These are phyloP conservation scores for Callyntrura sp. DNA, from an alignment of 2,888 invertebrate genomes.

Conservation along the genomic window DNA sequence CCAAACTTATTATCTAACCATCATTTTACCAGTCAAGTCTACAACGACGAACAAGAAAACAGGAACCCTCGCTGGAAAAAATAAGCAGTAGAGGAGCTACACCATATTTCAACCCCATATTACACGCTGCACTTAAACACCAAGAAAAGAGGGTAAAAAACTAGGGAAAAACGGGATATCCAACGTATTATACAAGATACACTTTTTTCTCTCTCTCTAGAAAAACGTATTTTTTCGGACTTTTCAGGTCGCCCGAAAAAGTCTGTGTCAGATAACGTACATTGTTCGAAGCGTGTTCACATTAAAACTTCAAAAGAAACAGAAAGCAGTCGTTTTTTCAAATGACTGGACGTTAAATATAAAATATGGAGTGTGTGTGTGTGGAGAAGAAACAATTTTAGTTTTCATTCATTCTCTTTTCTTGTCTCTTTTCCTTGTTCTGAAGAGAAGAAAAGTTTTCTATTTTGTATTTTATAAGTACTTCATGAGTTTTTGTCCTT, in stretches of 20 bases:
- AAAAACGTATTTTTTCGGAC: background rate
- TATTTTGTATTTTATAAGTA: constrained; percentile 34
- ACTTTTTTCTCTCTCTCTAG: background rate
- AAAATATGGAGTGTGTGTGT: background rate
- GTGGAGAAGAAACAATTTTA: background rate
- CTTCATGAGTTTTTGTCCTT: constrained; percentile 37
- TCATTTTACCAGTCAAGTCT: background rate
- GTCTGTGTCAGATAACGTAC: background rate
- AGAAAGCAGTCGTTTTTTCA: background rate
- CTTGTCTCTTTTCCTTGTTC: background rate
- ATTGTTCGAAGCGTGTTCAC: background rate
- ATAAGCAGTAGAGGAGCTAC: too few relatives aligned
- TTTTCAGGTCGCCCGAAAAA: constrained; percentile 3
- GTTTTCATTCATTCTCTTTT: background rate
- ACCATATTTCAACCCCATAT: too few relatives aligned
- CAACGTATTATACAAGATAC: background rate
- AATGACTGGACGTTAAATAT: background rate
- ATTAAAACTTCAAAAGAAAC: constrained; percentile 17
- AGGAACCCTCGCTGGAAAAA: too few relatives aligned
- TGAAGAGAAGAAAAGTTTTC: background rate
- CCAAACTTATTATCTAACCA: background rate
- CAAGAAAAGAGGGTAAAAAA: background rate
- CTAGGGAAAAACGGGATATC: background rate
- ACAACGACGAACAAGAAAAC: too few relatives aligned
- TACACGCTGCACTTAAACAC: too few relatives aligned